Evolutionary conservation across 2,888 invertebrate genomes (phyloP).

Genomic region (Caenorhabditis parvicauda): DNA sequence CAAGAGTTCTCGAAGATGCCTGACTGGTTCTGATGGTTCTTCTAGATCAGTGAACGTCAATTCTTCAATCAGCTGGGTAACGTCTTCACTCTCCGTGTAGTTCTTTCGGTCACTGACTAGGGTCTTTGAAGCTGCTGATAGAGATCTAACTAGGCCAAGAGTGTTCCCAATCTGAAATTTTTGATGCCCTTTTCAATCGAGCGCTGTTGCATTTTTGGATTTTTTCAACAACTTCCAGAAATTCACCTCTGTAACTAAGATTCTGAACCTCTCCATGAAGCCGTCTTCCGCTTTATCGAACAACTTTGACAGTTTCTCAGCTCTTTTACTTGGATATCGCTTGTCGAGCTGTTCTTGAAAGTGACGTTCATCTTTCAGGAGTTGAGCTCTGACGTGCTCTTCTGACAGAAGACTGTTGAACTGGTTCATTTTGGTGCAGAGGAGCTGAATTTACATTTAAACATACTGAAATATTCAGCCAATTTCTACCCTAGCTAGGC

Average conservation of each 20-base stretch:
- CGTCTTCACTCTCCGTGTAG: slow-evolving; percentile 12
- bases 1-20: not conserved
- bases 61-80: not conserved
- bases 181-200: no score
- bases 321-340: slow-evolving; percentile 36
- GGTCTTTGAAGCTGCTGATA: slow-evolving; percentile 76
- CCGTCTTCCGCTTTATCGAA: slow-evolving; percentile 87
- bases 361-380: slow-evolving; percentile 75
- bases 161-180: slow-evolving; percentile 73
- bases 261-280: slow-evolving; percentile 86
- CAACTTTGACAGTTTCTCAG: slow-evolving; percentile 78
- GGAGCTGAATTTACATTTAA: slow-evolving; percentile 29
- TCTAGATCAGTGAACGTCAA: not conserved
- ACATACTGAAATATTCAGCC: not conserved
- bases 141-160: slow-evolving; percentile 89
- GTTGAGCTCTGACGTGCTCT: slow-evolving; percentile 90
- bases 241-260: slow-evolving; percentile 89
- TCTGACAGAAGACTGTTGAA: slow-evolving; percentile 96
- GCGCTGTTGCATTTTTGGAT: no score
- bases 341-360: slow-evolving; percentile 76
- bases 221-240: slow-evolving; percentile 11
- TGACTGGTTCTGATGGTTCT: no score
- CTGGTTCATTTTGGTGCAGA: slow-evolving; percentile 85
- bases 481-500: no score
- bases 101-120: slow-evolving; percentile 17